Evolutionary conservation across 1,140 invertebrate species (phyloP).

Genomic region (Drosophila quadrilineata): DNA sequence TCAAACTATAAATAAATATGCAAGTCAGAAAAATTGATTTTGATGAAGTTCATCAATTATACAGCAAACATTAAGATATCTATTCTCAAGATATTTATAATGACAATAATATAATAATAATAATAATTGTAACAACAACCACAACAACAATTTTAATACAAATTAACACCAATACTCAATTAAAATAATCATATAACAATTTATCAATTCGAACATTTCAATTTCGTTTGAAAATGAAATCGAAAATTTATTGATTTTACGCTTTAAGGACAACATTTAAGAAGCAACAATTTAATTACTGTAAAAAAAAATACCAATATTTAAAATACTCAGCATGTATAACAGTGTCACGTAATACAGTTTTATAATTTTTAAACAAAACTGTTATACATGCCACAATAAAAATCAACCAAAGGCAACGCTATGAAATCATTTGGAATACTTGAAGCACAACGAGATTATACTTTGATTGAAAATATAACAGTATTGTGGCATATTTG

Average conservation of each 20-base stretch:
- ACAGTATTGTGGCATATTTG: background rate
- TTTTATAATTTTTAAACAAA: conserved; percentile 13
- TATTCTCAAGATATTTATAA: conserved; percentile 20
- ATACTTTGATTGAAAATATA: conserved; percentile 31
- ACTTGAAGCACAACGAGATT: conserved; percentile 73
- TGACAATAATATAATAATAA: conserved; percentile 15
- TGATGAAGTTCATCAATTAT: background rate
- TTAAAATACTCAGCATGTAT: conserved; percentile 1
- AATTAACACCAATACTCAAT: conserved; percentile 20
- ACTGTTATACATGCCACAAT: conserved; percentile 8
- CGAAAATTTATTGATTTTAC: conserved; percentile 20
- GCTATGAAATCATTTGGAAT: conserved; percentile 64
- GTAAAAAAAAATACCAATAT: conserved; percentile 5
- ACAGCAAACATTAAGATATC: conserved; percentile 15
- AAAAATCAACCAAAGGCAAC: conserved; percentile 40
- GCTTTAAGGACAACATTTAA: conserved; percentile 25
- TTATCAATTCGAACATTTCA: too few relatives aligned
- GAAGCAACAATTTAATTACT: conserved; percentile 9
- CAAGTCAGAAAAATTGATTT: background rate
- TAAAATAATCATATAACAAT: background rate
- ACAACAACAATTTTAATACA: conserved; percentile 47
- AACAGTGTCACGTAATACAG: too few relatives aligned
- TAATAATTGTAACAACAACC: conserved; percentile 48
- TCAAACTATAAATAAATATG: background rate
- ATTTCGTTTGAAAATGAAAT: background rate